Evolutionary conservation across 2,113 vertebrate species (phyloP).

Genomic region (Neogale vison): DNA sequence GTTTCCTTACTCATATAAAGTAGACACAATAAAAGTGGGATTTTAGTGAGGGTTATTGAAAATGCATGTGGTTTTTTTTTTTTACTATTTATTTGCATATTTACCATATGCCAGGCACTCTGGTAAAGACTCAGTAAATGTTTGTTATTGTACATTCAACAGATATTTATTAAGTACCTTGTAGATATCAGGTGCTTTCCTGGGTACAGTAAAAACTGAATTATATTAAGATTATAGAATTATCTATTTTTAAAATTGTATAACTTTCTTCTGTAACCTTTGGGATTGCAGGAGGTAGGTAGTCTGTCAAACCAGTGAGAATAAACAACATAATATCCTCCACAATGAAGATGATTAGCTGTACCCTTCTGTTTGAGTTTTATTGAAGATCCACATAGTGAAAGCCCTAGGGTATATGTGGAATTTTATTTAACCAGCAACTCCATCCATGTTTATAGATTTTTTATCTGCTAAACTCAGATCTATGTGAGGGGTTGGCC

Average conservation of each 20-base stretch:
- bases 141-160: background rate
- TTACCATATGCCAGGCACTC: background rate
- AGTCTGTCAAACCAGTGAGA: background rate
- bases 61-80: background rate
- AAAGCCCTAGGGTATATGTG: background rate
- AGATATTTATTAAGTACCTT: background rate
- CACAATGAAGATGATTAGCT: background rate
- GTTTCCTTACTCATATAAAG: background rate
- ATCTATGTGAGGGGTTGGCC: background rate
- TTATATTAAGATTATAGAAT: background rate
- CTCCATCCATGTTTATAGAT: background rate
- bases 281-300: background rate
- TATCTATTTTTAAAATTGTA: background rate
- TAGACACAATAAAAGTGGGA: background rate
- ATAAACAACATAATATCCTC: background rate
- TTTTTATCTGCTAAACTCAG: background rate
- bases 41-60: background rate
- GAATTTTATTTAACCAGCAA: conserved; percentile 10
- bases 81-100: too few species aligned
- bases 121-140: background rate
- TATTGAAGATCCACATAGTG: background rate
- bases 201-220: conserved; percentile 4
- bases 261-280: conserved; percentile 5
- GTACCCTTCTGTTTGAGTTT: conserved; percentile 1
- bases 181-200: background rate